These are phyloP conservation scores for Brassicogethes aeneus DNA, from an alignment of 2,888 invertebrate genomes.

Conservation along the genomic window DNA sequence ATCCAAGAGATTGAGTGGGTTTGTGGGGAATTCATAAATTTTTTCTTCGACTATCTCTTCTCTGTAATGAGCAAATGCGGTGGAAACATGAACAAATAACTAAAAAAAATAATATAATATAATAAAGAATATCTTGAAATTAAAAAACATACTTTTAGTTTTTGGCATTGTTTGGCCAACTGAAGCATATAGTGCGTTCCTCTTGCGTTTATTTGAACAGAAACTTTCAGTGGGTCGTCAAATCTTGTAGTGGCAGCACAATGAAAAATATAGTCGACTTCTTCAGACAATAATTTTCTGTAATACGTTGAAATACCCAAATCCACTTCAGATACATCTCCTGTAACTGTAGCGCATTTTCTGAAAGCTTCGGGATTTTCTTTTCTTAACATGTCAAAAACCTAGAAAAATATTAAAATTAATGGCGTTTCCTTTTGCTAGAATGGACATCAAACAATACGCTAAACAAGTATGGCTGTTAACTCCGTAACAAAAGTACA, in stretches of 20 bases:
- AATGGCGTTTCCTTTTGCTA: too few relatives aligned
- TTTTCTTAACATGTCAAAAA: slow-evolving; percentile 44
- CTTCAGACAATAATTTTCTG: slow-evolving; percentile 39
- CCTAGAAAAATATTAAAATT: slow-evolving; percentile 41
- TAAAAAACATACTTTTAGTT: slow-evolving; percentile 14
- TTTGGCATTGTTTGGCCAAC: slow-evolving; percentile 20
- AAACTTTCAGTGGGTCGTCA: slow-evolving; percentile 52
- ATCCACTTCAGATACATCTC: slow-evolving; percentile 40
- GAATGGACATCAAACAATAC: too few relatives aligned
- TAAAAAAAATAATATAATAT: too few relatives aligned
- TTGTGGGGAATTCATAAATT: slow-evolving; percentile 69
- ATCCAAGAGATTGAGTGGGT: slow-evolving; percentile 62
- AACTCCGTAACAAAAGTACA: too few relatives aligned
- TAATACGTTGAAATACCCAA: slow-evolving; percentile 40
- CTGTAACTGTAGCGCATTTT: slow-evolving; percentile 46
- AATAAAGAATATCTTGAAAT: too few relatives aligned
- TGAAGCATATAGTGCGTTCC: slow-evolving; percentile 23
- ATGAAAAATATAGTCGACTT: slow-evolving; percentile 55
- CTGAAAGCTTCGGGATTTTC: slow-evolving; percentile 44
- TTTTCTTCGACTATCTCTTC: slow-evolving; percentile 70
- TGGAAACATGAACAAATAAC: slow-evolving; percentile 72
- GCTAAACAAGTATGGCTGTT: too few relatives aligned
- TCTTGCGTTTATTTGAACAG: slow-evolving; percentile 53
- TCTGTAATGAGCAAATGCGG: slow-evolving; percentile 82
- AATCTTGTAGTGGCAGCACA: slow-evolving; percentile 65